Conservation (phyloP, 2,113 vertebrate species). For the Bujurquina vittata region DNA sequence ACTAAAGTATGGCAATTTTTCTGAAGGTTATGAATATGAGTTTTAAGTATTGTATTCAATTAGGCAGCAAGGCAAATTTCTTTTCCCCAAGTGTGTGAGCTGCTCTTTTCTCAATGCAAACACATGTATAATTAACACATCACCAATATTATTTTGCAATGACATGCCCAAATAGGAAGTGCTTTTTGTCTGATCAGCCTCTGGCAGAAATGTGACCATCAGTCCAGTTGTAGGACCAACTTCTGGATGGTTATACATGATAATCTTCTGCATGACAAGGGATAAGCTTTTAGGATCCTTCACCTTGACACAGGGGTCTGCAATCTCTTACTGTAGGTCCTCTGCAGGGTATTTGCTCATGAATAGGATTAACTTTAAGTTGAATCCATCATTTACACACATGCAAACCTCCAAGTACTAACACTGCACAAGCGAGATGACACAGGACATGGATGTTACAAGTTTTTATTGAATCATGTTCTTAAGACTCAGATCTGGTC, state of each 20-base stretch:
- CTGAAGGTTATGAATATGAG: too few species aligned
- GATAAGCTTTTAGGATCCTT: background rate
- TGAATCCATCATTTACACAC: too few species aligned
- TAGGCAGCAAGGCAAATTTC: too few species aligned
- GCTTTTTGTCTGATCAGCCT: background rate
- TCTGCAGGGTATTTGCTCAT: background rate
- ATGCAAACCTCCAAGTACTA: too few species aligned
- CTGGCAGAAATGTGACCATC: background rate
- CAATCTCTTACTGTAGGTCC: background rate
- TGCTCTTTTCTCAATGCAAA: background rate
- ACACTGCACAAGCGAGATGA: background rate
- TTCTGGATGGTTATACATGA: background rate
- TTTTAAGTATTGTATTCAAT: too few species aligned
- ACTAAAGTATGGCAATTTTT: too few species aligned
- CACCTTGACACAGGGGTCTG: background rate
- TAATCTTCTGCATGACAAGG: background rate
- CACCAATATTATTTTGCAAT: background rate
- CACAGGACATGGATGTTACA: background rate
- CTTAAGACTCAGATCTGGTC: slow-evolving; percentile 17
- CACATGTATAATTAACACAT: background rate
- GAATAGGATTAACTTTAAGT: too few species aligned
- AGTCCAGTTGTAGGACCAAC: rapidly evolving
- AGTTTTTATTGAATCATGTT: slow-evolving; percentile 62
- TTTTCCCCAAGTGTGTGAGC: too few species aligned
- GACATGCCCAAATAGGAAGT: slow-evolving; percentile 8